Conservation (phyloP, 2,113 vertebrate species). For the Crocuta crocuta region DNA sequence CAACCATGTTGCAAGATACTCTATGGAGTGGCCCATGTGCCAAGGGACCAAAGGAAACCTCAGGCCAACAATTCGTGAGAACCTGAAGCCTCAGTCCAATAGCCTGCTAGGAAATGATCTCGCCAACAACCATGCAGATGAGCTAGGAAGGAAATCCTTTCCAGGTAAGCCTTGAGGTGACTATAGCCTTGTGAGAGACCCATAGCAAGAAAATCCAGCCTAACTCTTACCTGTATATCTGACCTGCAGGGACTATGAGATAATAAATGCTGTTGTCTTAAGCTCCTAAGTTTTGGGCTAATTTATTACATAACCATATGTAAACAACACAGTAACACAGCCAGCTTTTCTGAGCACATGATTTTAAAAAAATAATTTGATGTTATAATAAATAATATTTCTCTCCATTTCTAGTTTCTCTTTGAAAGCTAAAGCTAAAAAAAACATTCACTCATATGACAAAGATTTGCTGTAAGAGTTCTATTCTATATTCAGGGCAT, state of each 20-base stretch:
- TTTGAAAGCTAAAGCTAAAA: constrained; percentile 27
- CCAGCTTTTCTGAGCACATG: neutral
- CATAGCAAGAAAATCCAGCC: neutral
- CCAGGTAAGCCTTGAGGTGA: neutral
- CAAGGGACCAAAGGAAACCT: neutral
- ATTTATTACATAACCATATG: neutral
- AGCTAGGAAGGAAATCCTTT: neutral
- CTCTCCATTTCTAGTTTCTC: neutral
- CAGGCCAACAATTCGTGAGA: neutral
- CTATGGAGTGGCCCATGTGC: neutral
- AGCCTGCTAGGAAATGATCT: neutral
- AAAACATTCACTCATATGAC: neutral
- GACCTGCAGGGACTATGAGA: neutral
- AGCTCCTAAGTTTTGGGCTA: neutral
- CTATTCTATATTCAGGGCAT: neutral
- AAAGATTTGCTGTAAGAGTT: neutral
- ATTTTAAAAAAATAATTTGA: neutral
- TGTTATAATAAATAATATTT: constrained; percentile 34
- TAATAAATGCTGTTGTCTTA: neutral
- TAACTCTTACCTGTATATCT: neutral
- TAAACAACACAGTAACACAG: neutral
- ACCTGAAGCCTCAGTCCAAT: neutral
- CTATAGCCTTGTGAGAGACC: neutral
- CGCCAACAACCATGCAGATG: neutral
- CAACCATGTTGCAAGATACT: neutral